phyloP scores from a whole-genome alignment of 2,113 vertebrate genomes.

The Pholis gunnellus region DNA sequence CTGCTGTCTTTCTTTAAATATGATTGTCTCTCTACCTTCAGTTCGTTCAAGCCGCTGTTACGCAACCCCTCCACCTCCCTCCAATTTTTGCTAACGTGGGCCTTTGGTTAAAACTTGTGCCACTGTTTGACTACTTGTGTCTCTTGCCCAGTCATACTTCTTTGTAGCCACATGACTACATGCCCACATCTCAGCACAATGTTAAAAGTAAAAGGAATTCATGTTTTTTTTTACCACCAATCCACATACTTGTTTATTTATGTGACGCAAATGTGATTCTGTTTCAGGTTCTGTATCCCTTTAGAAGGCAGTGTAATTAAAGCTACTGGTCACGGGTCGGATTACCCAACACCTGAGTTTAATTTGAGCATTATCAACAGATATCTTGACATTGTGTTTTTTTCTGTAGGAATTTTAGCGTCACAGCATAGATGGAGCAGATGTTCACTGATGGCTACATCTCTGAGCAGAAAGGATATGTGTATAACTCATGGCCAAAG shows the following conservation, averaged over 20 bases:
- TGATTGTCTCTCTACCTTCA: too few relatives aligned
- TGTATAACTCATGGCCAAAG: constrained; percentile 33
- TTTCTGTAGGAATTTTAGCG: not conserved
- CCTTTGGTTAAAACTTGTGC: not conserved
- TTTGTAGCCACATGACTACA: not conserved
- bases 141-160: not conserved
- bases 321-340: constrained; percentile 9
- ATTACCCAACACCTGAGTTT: not conserved
- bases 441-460: constrained; percentile 23
- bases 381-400: not conserved
- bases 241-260: too few relatives aligned
- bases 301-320: not conserved
- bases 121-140: not conserved
- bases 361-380: not conserved
- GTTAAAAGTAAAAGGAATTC: not conserved
- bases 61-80: too few relatives aligned
- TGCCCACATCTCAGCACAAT: too few relatives aligned
- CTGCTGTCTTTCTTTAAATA: too few relatives aligned
- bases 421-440: constrained; percentile 21
- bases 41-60: too few relatives aligned
- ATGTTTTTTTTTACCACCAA: too few relatives aligned
- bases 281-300: not conserved
- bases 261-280: not conserved
- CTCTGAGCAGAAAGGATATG: constrained; percentile 12
- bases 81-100: not conserved